A percentile compares a stretch with the other conserved stretches of the same genome.
Evolutionary conservation across 2,113 vertebrate genomes (phyloP).

Genomic region (Chiloscyllium plagiosum): DNA sequence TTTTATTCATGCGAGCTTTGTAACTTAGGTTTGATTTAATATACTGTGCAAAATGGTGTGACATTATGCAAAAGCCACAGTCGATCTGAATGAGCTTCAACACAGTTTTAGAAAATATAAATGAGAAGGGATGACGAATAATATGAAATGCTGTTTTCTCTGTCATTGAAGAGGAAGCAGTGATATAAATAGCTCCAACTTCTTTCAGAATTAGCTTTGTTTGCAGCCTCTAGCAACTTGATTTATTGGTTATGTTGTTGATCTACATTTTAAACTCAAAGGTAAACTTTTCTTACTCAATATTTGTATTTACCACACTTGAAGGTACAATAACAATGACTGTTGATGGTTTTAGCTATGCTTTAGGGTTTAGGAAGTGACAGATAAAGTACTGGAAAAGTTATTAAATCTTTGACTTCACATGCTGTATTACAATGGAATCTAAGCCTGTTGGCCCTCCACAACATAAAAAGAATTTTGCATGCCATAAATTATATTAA

Average conservation of each 20-base stretch:
- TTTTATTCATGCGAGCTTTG: conserved; percentile 19
- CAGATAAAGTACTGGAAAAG: neutral
- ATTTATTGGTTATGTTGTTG: neutral
- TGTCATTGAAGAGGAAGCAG: conserved; percentile 14
- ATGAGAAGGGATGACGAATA: conserved; percentile 14
- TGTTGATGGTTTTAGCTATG: neutral
- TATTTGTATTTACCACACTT: neutral
- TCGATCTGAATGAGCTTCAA: conserved; percentile 22
- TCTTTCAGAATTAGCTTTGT: neutral
- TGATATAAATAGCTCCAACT: neutral
- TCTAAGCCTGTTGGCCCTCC: neutral
- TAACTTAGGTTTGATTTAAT: conserved; percentile 27
- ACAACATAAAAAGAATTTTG: neutral
- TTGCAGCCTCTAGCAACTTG: neutral
- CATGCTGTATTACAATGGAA: neutral
- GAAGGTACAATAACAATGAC: neutral
- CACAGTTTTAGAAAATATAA: conserved; percentile 32
- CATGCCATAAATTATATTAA: neutral
- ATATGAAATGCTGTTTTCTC: conserved; percentile 11
- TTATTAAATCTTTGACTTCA: neutral
- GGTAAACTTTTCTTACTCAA: neutral
- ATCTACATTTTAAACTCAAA: neutral
- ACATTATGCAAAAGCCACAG: conserved; percentile 29
- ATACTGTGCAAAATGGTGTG: conserved; percentile 34
- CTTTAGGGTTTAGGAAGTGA: neutral